A percentile compares a stretch with the other conserved stretches of the same genome.
These are phyloP conservation scores for Rhipidura dahli DNA, from an alignment of 2,113 vertebrate genomes.

Conservation along the genomic window DNA sequence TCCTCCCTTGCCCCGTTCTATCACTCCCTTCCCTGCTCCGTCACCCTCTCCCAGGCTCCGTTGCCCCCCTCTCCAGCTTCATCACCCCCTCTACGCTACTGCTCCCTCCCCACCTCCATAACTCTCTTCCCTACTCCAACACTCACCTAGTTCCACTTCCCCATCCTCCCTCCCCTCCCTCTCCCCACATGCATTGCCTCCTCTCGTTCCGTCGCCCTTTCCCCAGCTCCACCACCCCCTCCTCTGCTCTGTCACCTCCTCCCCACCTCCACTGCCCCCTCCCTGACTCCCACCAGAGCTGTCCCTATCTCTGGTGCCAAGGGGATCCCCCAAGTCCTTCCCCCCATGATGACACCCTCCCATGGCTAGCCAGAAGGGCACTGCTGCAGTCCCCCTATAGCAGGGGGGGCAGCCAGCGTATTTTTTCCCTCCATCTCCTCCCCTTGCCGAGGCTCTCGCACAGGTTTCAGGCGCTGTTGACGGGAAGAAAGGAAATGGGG, in stretches of 20 bases:
- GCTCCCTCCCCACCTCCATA: neutral
- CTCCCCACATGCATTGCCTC: neutral
- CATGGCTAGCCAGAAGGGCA: too few relatives aligned
- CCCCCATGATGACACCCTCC: neutral
- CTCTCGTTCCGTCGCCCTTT: neutral
- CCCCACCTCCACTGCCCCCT: neutral
- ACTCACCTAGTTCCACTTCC: neutral
- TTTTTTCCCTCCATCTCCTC: neutral
- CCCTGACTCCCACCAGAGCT: neutral
- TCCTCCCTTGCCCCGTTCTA: neutral
- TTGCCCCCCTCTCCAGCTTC: neutral
- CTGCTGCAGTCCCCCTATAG: neutral
- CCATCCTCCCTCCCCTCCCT: neutral
- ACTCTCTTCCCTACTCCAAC: neutral
- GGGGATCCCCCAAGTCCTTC: too few relatives aligned
- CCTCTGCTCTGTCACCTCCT: neutral
- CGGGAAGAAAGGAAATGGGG: constrained; percentile 63
- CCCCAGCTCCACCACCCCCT: neutral
- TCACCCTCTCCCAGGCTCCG: neutral
- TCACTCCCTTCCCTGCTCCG: neutral
- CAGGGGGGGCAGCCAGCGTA: fast-evolving
- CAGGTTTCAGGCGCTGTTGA: constrained; percentile 21
- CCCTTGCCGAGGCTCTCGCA: neutral
- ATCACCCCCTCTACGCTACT: neutral
- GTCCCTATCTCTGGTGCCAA: neutral